Conservation (phyloP, 2,797 vertebrate genomes). For the Pangasius sanitwongsei region DNA sequence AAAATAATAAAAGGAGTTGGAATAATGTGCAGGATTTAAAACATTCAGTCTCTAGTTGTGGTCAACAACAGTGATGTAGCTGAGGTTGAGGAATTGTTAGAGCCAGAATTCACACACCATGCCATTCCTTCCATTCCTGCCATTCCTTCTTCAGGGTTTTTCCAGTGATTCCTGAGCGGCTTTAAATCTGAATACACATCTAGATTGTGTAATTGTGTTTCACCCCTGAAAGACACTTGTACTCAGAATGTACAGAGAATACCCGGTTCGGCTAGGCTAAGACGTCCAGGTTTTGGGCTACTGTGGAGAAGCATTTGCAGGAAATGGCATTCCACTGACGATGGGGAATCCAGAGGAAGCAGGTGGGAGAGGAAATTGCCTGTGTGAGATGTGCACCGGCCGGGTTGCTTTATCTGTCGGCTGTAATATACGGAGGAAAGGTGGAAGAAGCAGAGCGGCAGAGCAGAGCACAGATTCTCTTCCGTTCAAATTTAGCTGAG, state of each 20-base stretch:
- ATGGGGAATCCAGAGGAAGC: slow-evolving; percentile 50
- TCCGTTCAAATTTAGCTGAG: slow-evolving; percentile 64
- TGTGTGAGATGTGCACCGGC: slow-evolving; percentile 45
- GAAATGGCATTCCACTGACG: slow-evolving; percentile 28
- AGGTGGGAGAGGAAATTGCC: slow-evolving; percentile 52
- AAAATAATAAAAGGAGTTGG: neutral
- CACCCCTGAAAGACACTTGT: neutral
- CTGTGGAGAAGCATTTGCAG: neutral
- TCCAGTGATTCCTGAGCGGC: neutral
- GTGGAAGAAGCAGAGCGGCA: slow-evolving; percentile 40
- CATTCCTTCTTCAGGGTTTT: neutral
- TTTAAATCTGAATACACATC: neutral
- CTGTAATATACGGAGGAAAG: slow-evolving; percentile 31
- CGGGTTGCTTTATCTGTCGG: slow-evolving; percentile 54
- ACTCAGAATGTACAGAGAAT: neutral
- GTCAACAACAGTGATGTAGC: neutral
- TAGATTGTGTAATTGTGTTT: neutral
- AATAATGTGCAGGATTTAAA: neutral
- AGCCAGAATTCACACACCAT: neutral
- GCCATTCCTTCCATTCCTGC: neutral
- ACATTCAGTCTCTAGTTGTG: neutral
- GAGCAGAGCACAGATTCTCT: slow-evolving; percentile 55
- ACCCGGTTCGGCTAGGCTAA: neutral
- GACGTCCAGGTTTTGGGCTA: neutral
- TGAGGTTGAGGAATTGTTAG: neutral